phyloP scores from a whole-genome alignment of 2,113 vertebrate genomes.

The Sisor rabdophorus region DNA sequence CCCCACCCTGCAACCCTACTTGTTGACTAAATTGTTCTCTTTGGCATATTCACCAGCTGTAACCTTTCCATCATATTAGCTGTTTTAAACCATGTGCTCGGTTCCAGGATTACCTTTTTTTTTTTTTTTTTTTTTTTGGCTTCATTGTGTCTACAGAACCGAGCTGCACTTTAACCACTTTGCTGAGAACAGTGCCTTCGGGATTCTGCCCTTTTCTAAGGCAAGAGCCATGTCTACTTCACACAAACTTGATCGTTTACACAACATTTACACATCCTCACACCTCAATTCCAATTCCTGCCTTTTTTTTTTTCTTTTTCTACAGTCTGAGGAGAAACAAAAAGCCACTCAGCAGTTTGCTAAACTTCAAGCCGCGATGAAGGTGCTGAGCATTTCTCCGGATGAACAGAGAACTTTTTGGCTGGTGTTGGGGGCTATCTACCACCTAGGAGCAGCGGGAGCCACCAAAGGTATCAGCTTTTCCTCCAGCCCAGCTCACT shows the following conservation, averaged over 20 bases:
- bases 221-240: conserved; percentile 56
- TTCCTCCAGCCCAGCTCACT: too few relatives aligned
- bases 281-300: too few relatives aligned
- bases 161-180: conserved; percentile 96
- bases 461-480: conserved; percentile 85
- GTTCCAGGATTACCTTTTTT: not conserved
- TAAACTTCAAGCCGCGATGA: conserved; percentile 94
- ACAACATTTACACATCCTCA: not conserved
- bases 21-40: not conserved
- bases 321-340: conserved; percentile 88
- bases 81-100: not conserved
- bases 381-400: conserved; percentile 81
- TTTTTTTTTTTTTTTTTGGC: not conserved
- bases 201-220: conserved; percentile 80
- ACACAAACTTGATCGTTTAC: not conserved
- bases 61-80: not conserved
- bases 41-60: not conserved
- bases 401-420: conserved; percentile 87
- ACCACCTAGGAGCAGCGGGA: conserved; percentile 89
- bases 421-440: conserved; percentile 85
- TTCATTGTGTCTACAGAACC: conserved; percentile 69
- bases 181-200: conserved; percentile 85
- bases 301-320: not conserved
- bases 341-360: conserved; percentile 86
- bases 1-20: not conserved